Evolutionary conservation across 2,113 vertebrate species (phyloP).

Genomic region (Leucosticte australis): DNA sequence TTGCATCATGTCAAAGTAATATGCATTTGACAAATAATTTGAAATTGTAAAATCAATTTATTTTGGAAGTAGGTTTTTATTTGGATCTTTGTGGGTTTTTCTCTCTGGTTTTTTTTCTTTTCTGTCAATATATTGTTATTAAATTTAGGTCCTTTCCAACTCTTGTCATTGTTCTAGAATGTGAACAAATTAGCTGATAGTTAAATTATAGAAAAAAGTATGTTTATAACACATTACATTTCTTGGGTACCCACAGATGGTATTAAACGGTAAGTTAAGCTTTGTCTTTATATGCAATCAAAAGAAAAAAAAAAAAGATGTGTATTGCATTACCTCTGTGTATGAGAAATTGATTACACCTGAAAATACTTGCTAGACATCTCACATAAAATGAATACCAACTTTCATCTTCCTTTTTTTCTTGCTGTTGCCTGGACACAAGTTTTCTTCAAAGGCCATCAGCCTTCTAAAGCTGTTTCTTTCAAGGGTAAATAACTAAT

Average conservation of each 20-base stretch:
- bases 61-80: background rate
- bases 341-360: background rate
- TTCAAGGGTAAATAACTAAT: conserved; percentile 25
- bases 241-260: background rate
- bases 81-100: background rate
- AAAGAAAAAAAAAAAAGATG: background rate
- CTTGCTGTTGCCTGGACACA: background rate
- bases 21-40: background rate
- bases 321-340: background rate
- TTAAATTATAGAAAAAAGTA: background rate
- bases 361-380: background rate
- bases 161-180: background rate
- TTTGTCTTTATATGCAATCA: background rate
- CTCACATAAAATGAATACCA: background rate
- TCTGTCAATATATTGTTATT: background rate
- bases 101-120: background rate
- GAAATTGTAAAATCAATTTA: background rate
- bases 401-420: conserved; percentile 13
- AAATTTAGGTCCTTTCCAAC: background rate
- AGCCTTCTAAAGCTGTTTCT: conserved; percentile 2
- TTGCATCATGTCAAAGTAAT: background rate
- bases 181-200: background rate
- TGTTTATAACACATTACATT: fast-evolving
- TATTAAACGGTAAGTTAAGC: background rate
- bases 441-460: conserved; percentile 10